These are phyloP conservation scores for Saturnia japonica DNA, from an alignment of 2,888 invertebrate genomes.

Conservation along the genomic window DNA sequence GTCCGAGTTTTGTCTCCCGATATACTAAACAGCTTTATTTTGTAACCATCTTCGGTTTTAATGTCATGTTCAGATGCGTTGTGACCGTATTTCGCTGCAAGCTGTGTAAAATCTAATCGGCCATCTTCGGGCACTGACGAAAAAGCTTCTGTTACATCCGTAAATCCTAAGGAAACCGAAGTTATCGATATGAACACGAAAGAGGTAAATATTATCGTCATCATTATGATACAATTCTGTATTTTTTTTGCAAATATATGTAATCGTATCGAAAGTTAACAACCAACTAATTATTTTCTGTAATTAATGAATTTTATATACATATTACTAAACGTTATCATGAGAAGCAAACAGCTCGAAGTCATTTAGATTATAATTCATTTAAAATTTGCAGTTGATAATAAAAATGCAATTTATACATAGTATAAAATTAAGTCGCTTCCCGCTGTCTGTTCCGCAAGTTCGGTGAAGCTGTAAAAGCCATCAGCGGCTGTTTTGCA, in stretches of 20 bases:
- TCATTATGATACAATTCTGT: not conserved
- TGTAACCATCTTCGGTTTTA: conserved; percentile 47
- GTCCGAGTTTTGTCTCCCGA: conserved; percentile 34
- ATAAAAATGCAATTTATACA: conserved; percentile 8
- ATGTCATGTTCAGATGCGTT: conserved; percentile 33
- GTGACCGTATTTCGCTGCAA: conserved; percentile 34
- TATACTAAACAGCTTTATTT: conserved; percentile 39
- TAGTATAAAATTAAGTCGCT: too few relatives aligned
- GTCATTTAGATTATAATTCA: conserved; percentile 2
- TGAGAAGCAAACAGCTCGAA: not conserved
- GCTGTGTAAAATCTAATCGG: conserved; percentile 29
- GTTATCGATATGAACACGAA: not conserved
- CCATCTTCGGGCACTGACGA: conserved; percentile 26
- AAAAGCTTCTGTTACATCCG: conserved; percentile 18
- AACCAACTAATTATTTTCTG: not conserved
- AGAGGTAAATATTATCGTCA: not conserved
- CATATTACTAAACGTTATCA: not conserved
- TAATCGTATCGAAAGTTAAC: not conserved
- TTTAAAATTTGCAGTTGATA: conserved; percentile 5
- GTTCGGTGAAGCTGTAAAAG: too few relatives aligned
- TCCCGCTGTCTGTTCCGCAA: too few relatives aligned
- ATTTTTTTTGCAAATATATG: not conserved
- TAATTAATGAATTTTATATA: not conserved
- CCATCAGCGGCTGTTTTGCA: too few relatives aligned
- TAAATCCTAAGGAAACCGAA: too few relatives aligned